Evolutionary conservation across 2,888 invertebrate species (phyloP).

Genomic region (Limnephilus rhombicus): DNA sequence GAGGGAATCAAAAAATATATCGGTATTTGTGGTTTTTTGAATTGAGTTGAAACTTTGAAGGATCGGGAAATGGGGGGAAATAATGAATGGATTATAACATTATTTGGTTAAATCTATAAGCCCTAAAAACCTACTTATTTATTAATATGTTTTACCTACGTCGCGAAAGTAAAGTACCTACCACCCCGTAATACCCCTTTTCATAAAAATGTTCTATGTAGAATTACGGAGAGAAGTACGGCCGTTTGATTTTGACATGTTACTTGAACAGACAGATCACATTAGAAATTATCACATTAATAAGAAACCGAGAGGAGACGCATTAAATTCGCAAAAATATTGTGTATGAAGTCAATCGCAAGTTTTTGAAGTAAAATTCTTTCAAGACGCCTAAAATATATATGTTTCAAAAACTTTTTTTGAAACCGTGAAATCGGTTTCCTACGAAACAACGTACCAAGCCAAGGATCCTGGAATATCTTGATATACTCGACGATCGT

Average conservation of each 20-base stretch:
- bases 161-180: too few relatives aligned
- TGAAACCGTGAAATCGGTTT: not conserved
- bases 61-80: too few relatives aligned
- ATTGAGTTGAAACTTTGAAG: too few relatives aligned
- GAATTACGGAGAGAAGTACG: not conserved
- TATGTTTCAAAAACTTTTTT: too few relatives aligned
- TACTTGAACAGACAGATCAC: not conserved
- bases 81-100: too few relatives aligned
- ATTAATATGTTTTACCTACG: not conserved
- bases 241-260: not conserved
- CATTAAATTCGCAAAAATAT: not conserved
- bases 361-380: not conserved
- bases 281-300: not conserved
- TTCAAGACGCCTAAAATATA: not conserved
- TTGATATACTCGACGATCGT: too few relatives aligned
- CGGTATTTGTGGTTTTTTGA: too few relatives aligned
- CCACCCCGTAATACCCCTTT: not conserved
- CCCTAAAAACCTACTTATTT: not conserved
- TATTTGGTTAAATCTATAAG: too few relatives aligned
- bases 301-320: not conserved
- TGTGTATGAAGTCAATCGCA: not conserved
- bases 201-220: not conserved
- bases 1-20: too few relatives aligned
- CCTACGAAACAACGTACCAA: not conserved
- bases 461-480: too few relatives aligned